Percentiles rank a stretch among this genome's conserved stretches.
Evolutionary conservation across 2,113 vertebrate genomes (phyloP).

Genomic region (crab-eating macaque (Macaca fascicularis)): T2T-MFA8v1.1 NC_088378.1:86833001-86833500

Average conservation of each 20-base stretch:
- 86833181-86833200: not conserved
- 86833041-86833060: not conserved
- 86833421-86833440: not conserved
- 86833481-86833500: not conserved
- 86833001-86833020: not conserved
- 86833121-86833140: not conserved
- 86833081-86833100: not conserved
- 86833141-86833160: not conserved
- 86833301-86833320: not conserved
- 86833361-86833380: not conserved
- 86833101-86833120: slow-evolving; percentile 8
- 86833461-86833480: not conserved
- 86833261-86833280: not conserved
- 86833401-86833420: not conserved
- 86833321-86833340: not conserved
- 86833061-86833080: not conserved
- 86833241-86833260: not conserved
- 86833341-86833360: not conserved
- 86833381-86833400: not conserved
- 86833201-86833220: not conserved
- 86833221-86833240: not conserved
- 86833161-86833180: slow-evolving; percentile 12
- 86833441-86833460: not conserved
- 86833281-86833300: not conserved
- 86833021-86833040: not conserved